phyloP scores from a whole-genome alignment of 2,113 vertebrate genomes.

The Sardina pilchardus region DNA sequence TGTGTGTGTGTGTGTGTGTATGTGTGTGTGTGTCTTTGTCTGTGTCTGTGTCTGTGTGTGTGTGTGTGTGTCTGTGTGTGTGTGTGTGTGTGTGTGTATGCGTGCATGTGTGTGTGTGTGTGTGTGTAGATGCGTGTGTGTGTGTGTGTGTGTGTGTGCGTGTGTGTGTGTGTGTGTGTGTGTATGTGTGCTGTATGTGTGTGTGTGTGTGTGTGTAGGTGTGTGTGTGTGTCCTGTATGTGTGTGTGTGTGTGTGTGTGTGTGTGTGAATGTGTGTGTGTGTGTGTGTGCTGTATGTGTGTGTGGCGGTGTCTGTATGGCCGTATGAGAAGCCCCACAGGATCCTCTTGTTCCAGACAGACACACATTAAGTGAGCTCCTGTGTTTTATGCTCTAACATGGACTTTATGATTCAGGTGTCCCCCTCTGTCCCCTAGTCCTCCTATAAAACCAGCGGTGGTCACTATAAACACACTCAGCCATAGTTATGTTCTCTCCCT shows the following conservation, averaged over 20 bases:
- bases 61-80: background rate
- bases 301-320: background rate
- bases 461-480: conserved; percentile 31
- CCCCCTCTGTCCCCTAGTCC: conserved; percentile 24
- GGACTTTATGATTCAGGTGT: conserved; percentile 32
- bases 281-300: background rate
- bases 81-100: background rate
- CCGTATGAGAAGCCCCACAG: background rate
- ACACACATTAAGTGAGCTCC: conserved; percentile 24
- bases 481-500: background rate
- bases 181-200: background rate
- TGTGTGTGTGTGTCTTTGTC: background rate
- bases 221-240: background rate
- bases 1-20: background rate
- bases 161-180: background rate
- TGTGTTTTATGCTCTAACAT: conserved; percentile 19
- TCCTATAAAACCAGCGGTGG: conserved; percentile 18
- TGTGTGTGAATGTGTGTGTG: conserved; percentile 2
- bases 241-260: background rate
- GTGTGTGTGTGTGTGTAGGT: background rate
- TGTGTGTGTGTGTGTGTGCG: conserved; percentile 16
- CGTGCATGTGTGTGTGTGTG: background rate
- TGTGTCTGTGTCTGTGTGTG: background rate
- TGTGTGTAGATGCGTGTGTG: background rate
- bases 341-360: conserved; percentile 24